phyloP scores from a whole-genome alignment of 2,113 vertebrate species.

The Calyptomena viridis region DNA sequence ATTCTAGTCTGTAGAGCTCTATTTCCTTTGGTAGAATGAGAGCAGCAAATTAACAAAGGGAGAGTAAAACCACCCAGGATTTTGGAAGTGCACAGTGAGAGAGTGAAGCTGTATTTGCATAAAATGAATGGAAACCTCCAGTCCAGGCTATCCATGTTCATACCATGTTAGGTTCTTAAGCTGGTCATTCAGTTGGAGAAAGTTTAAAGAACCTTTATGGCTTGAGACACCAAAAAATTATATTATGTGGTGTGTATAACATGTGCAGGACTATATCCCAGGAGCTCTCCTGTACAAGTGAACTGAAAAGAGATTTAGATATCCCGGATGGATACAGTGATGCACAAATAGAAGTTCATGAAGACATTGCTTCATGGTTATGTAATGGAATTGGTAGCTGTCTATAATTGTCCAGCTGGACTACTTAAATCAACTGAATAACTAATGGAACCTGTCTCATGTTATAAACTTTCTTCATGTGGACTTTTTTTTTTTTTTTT shows the following conservation, averaged over 20 bases:
- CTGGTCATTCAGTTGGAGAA: accelerated
- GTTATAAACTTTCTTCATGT: slow-evolving; percentile 16
- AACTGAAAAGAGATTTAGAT: not conserved
- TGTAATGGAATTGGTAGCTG: slow-evolving; percentile 15
- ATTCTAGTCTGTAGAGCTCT: not conserved
- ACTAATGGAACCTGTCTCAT: slow-evolving; percentile 33
- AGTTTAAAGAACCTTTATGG: not conserved
- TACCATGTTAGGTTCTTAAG: accelerated
- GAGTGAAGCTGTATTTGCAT: not conserved
- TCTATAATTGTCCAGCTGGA: slow-evolving; percentile 31
- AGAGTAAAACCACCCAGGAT: not conserved
- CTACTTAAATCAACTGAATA: slow-evolving; percentile 45
- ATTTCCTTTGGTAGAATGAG: not conserved
- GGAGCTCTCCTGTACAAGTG: not conserved
- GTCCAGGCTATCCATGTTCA: not conserved
- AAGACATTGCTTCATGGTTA: slow-evolving; percentile 48
- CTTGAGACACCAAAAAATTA: not conserved
- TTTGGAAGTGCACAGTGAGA: not conserved
- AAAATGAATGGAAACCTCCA: not conserved
- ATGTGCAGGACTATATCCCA: not conserved
- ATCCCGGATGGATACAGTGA: not conserved
- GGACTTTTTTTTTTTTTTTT: not conserved
- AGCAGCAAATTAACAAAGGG: not conserved
- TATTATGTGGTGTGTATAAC: not conserved
- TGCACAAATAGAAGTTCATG: slow-evolving; percentile 42